These are phyloP conservation scores for Drosophila austrosaltans DNA, from an alignment of 2,888 invertebrate species.

Conservation along the genomic window DNA sequence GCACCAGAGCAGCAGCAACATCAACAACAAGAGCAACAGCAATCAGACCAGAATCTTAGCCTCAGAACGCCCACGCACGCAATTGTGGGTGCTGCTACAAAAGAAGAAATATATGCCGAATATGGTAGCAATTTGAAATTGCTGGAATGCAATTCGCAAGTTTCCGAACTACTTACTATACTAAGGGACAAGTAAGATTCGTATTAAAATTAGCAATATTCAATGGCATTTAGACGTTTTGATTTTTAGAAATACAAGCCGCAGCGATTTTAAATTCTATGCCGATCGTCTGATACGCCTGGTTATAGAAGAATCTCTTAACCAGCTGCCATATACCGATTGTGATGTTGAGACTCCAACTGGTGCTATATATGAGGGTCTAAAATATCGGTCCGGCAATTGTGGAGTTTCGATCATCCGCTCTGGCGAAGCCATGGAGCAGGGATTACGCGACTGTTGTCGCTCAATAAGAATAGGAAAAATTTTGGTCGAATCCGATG, in stretches of 20 bases:
- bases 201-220: neutral
- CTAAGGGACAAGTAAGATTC: conserved; percentile 90
- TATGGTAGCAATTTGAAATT: conserved; percentile 82
- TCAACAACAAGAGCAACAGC: conserved; percentile 28
- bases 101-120: conserved; percentile 71
- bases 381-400: conserved; percentile 98
- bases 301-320: conserved; percentile 98
- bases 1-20: conserved; percentile 36
- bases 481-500: conserved; percentile 98
- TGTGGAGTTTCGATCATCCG: conserved; percentile 99
- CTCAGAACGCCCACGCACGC: conserved; percentile 37
- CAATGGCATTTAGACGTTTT: neutral
- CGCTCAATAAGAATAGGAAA: conserved; percentile 99
- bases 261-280: conserved; percentile 99
- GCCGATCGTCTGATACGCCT: conserved; percentile 98
- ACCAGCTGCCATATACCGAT: conserved; percentile 95
- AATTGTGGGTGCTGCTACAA: conserved; percentile 55
- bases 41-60: neutral
- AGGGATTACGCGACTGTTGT: conserved; percentile 97
- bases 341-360: conserved; percentile 97
- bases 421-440: conserved; percentile 98
- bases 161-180: conserved; percentile 91
- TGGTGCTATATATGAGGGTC: conserved; percentile 92
- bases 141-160: conserved; percentile 81
- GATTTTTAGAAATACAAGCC: conserved; percentile 90